phyloP scores from a whole-genome alignment of 2,888 invertebrate genomes.

The Cephus pygmeus region DNA sequence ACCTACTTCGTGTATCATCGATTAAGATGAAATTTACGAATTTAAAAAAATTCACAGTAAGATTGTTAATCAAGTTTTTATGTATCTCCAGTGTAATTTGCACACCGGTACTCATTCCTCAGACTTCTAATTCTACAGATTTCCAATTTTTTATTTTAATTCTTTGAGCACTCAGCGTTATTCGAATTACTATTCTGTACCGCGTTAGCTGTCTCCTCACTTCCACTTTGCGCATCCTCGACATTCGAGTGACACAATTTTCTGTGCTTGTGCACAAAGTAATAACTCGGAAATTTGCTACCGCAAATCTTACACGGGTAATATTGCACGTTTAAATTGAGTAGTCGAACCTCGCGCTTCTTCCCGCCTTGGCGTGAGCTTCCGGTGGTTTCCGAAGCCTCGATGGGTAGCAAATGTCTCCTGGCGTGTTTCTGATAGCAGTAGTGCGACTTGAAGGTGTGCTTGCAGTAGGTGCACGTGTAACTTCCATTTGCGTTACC shows the following conservation, averaged over 20 bases:
- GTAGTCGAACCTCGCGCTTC: slow-evolving; percentile 72
- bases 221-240: slow-evolving; percentile 54
- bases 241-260: slow-evolving; percentile 83
- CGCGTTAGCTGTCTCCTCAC: slow-evolving; percentile 30
- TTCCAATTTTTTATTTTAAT: not conserved
- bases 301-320: slow-evolving; percentile 95
- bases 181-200: slow-evolving; percentile 16
- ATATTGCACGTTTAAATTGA: slow-evolving; percentile 87
- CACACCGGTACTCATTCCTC: not conserved
- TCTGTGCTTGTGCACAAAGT: slow-evolving; percentile 92
- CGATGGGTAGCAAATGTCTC: slow-evolving; percentile 54
- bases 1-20: not conserved
- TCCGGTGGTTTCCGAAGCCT: slow-evolving; percentile 28
- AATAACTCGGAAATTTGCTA: slow-evolving; percentile 91
- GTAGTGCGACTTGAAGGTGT: slow-evolving; percentile 85
- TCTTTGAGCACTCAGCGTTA: slow-evolving; percentile 3
- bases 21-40: not conserved
- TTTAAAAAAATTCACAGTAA: not conserved
- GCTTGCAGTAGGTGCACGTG: slow-evolving; percentile 81
- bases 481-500: slow-evolving; percentile 63
- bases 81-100: not conserved
- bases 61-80: not conserved
- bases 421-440: slow-evolving; percentile 86
- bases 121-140: not conserved
- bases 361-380: slow-evolving; percentile 34